phyloP scores from a whole-genome alignment of 2,888 invertebrate genomes.

The Pristionchus entomophagus region DNA sequence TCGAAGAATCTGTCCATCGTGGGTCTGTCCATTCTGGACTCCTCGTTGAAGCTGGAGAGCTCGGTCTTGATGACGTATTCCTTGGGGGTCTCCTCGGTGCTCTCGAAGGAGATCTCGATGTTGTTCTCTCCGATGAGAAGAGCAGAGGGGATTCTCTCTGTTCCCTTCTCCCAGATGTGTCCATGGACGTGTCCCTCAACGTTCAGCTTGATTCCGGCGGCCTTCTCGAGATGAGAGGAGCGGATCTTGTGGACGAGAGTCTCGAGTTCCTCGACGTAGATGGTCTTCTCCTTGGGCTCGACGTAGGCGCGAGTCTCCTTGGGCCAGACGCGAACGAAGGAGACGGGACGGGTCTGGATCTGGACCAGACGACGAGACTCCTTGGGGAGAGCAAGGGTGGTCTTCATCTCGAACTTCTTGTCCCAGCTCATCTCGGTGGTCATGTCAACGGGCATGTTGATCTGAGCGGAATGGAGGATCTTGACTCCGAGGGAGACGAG shows the following conservation, averaged over 20 bases:
- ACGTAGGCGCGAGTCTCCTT: conserved; percentile 56
- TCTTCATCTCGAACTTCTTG: conserved; percentile 53
- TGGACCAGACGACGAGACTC: conserved; percentile 56
- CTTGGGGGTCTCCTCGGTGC: conserved; percentile 45
- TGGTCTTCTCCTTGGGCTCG: conserved; percentile 66
- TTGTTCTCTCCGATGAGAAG: conserved; percentile 62
- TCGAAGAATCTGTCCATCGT: conserved; percentile 54
- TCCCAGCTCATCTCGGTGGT: conserved; percentile 48
- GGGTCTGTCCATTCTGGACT: conserved; percentile 45
- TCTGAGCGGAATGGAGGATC: conserved; percentile 57
- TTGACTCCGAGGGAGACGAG: conserved; percentile 64
- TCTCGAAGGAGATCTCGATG: conserved; percentile 55
- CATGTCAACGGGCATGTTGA: conserved; percentile 63
- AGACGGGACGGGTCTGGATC: conserved; percentile 65
- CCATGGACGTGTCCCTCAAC: conserved; percentile 58
- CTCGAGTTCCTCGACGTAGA: conserved; percentile 58
- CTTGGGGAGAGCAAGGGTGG: conserved; percentile 53
- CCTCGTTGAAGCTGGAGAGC: conserved; percentile 46
- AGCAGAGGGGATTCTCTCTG: background rate
- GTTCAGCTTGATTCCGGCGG: conserved; percentile 57
- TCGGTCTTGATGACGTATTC: conserved; percentile 26
- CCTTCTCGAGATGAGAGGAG: conserved; percentile 46
- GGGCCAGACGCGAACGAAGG: conserved; percentile 61
- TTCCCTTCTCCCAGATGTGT: conserved; percentile 50
- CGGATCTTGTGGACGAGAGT: conserved; percentile 51